Percentiles rank a stretch among this genome's conserved stretches.
Evolutionary conservation across 2,113 vertebrate species (phyloP).

Genomic region (Pachyramphus minor): DNA sequence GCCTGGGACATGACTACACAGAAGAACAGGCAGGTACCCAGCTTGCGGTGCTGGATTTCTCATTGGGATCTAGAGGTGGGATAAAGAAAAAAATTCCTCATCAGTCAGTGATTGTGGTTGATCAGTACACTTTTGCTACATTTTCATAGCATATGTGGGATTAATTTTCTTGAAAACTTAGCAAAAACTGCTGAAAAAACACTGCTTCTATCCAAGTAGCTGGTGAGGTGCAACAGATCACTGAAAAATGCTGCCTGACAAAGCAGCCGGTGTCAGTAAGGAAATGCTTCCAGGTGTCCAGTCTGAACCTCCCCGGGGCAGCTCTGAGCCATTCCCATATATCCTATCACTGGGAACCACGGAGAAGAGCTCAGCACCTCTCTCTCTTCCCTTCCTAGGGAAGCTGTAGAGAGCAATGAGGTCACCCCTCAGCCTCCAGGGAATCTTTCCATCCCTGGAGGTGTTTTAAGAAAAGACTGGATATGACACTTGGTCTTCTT

Average conservation of each 20-base stretch:
- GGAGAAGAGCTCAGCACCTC: not conserved
- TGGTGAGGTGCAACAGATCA: not conserved
- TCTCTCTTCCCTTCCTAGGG: not conserved
- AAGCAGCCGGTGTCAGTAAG: not conserved
- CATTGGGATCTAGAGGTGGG: not conserved
- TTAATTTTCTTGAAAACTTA: not conserved
- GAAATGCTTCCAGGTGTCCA: not conserved
- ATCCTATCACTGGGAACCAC: not conserved
- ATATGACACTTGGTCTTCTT: not conserved
- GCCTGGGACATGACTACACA: no score
- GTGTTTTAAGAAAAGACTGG: not conserved
- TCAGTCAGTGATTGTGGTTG: not conserved
- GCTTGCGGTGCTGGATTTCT: not conserved
- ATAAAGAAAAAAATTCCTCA: not conserved
- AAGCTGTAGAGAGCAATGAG: not conserved
- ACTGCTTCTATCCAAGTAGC: not conserved
- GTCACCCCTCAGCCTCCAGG: not conserved
- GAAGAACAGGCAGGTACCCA: not conserved
- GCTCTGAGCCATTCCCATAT: not conserved
- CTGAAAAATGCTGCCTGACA: not conserved
- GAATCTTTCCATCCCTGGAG: rapidly evolving
- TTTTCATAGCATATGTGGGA: not conserved
- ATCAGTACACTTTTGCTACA: not conserved
- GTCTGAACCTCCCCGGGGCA: not conserved
- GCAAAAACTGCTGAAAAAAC: not conserved